A percentile compares a stretch with the other conserved stretches of the same genome.
Evolutionary conservation across 2,113 vertebrate genomes (phyloP).

Genomic region (Lepus europaeus): DNA sequence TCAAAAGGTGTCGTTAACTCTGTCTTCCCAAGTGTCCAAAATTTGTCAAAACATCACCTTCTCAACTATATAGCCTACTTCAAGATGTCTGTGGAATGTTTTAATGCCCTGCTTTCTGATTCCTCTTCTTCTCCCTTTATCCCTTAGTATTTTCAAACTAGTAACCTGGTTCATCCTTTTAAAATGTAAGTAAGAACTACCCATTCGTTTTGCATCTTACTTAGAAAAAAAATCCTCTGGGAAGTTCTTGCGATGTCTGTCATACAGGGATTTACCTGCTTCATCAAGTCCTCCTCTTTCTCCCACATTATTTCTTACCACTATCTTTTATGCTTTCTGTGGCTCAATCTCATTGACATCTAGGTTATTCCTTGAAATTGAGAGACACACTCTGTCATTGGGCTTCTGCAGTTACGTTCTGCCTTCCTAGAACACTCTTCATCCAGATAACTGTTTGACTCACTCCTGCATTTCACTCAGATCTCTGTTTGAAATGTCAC

Average conservation of each 20-base stretch:
- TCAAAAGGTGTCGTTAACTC: not conserved
- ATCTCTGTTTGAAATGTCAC: conserved; percentile 41
- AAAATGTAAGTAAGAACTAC: not conserved
- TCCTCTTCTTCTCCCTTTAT: not conserved
- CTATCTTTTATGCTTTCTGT: not conserved
- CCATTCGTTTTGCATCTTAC: not conserved
- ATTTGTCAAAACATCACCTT: not conserved
- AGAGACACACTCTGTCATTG: not conserved
- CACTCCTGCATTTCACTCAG: not conserved
- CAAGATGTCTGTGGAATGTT: not conserved
- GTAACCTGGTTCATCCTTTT: not conserved
- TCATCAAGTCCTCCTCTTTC: not conserved
- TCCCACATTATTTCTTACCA: not conserved
- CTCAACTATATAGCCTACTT: not conserved
- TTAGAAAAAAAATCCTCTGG: not conserved
- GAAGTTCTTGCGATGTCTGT: not conserved
- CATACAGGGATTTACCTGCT: not conserved
- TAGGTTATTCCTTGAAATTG: not conserved
- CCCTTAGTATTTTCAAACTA: not conserved
- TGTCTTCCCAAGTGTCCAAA: not conserved
- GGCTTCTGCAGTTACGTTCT: not conserved
- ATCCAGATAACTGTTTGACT: not conserved
- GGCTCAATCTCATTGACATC: not conserved
- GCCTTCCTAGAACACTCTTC: not conserved
- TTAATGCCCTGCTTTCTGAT: not conserved